A percentile compares a stretch with the other conserved stretches of the same genome.
These are phyloP conservation scores for Lonchura striata DNA, from an alignment of 2,113 vertebrate genomes.

Conservation along the genomic window DNA sequence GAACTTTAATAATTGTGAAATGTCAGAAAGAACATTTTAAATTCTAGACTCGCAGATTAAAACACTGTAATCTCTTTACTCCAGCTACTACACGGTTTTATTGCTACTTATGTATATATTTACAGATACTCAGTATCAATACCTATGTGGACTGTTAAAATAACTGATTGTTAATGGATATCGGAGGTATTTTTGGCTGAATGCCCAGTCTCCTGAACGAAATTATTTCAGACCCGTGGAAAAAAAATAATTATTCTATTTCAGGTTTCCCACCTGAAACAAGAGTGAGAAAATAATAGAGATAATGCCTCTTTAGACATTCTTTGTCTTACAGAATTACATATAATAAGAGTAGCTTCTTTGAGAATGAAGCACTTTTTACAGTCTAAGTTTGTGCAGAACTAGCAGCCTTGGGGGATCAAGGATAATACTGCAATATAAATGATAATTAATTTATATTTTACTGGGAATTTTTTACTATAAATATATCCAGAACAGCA, in stretches of 20 bases:
- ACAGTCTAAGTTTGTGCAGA: neutral
- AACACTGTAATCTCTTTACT: neutral
- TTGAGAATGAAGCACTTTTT: neutral
- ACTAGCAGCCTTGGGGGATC: neutral
- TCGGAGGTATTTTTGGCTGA: neutral
- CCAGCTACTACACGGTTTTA: neutral
- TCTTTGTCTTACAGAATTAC: neutral
- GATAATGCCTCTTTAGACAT: neutral
- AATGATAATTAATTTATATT: constrained; percentile 47
- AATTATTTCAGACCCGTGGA: accelerated
- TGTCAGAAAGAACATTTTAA: neutral
- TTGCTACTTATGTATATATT: neutral
- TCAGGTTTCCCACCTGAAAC: neutral
- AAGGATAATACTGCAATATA: neutral
- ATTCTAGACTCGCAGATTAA: neutral
- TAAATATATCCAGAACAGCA: neutral
- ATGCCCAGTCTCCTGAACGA: neutral
- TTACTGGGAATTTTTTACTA: neutral
- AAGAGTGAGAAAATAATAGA: neutral
- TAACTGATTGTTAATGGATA: neutral
- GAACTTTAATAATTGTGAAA: neutral
- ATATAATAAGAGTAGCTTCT: neutral
- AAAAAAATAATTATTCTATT: neutral
- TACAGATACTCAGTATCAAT: neutral
- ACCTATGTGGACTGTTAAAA: neutral